phyloP scores from a whole-genome alignment of 2,113 vertebrate genomes.

The Odocoileus virginianus region DNA sequence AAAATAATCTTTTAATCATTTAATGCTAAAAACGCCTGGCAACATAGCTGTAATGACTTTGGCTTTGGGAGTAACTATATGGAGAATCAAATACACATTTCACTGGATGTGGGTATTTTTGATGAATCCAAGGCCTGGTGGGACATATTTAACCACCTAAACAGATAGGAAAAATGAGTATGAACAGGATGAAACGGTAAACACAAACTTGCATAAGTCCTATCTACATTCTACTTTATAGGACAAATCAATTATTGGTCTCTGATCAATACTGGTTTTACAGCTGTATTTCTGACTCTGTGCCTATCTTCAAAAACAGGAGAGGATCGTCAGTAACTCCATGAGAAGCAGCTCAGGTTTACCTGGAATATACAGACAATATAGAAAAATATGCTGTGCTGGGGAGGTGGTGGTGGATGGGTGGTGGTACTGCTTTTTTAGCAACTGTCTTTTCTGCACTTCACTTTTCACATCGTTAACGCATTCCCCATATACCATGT shows the following conservation, averaged over 20 bases:
- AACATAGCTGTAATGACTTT: background rate
- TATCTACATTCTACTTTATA: background rate
- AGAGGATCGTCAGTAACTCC: background rate
- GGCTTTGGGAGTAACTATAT: background rate
- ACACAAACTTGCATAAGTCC: background rate
- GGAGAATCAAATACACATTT: slow-evolving; percentile 12
- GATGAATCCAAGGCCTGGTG: background rate
- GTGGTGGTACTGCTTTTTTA: background rate
- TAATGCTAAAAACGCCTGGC: background rate
- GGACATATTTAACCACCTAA: background rate
- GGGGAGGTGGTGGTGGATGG: background rate
- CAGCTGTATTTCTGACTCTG: background rate
- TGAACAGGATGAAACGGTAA: background rate
- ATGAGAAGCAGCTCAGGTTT: background rate
- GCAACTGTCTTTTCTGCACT: background rate
- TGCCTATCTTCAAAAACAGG: background rate
- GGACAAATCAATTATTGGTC: background rate
- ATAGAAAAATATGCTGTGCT: background rate
- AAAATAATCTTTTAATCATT: slow-evolving; percentile 37
- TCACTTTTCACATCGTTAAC: background rate
- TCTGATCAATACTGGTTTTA: slow-evolving; percentile 10
- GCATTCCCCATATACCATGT: background rate
- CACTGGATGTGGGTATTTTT: slow-evolving; percentile 5
- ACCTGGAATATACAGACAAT: background rate
- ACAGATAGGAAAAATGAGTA: background rate